These are phyloP conservation scores for Nicator chloris DNA, from an alignment of 2,113 vertebrate species.

Conservation along the genomic window DNA sequence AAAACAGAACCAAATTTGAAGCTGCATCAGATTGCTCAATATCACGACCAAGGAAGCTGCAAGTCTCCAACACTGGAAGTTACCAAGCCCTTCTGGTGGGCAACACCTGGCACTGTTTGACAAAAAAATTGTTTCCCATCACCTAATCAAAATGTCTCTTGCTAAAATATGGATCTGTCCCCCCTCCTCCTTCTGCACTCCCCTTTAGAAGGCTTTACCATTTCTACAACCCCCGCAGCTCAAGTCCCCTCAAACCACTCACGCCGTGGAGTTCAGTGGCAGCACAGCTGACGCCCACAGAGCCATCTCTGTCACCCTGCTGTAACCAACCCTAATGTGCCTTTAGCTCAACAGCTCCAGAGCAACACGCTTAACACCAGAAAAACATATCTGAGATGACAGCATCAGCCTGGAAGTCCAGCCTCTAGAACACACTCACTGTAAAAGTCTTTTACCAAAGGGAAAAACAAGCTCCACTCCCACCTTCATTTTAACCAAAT, in stretches of 20 bases:
- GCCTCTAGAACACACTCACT: background rate
- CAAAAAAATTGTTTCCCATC: background rate
- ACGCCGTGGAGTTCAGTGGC: accelerated
- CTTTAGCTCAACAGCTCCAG: background rate
- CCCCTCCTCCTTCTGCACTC: background rate
- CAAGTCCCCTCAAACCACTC: background rate
- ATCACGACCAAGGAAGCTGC: background rate
- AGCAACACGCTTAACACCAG: accelerated
- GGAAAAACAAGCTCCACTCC: background rate
- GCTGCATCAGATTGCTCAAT: background rate
- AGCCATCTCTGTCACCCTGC: background rate
- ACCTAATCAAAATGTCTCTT: background rate
- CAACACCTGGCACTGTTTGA: background rate
- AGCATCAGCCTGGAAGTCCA: background rate
- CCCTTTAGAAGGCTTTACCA: background rate
- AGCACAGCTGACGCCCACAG: accelerated
- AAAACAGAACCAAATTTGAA: background rate
- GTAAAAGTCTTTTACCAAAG: background rate
- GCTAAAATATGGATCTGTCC: background rate
- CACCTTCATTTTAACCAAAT: background rate
- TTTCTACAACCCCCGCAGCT: background rate
- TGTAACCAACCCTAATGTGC: too few species aligned
- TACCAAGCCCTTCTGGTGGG: background rate
- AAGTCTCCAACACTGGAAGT: background rate
- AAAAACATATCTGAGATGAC: background rate